Evolutionary conservation across 64 coral and sea anemone genomes (phyloP).

Genomic region (Stichodactyla mertensii): DNA sequence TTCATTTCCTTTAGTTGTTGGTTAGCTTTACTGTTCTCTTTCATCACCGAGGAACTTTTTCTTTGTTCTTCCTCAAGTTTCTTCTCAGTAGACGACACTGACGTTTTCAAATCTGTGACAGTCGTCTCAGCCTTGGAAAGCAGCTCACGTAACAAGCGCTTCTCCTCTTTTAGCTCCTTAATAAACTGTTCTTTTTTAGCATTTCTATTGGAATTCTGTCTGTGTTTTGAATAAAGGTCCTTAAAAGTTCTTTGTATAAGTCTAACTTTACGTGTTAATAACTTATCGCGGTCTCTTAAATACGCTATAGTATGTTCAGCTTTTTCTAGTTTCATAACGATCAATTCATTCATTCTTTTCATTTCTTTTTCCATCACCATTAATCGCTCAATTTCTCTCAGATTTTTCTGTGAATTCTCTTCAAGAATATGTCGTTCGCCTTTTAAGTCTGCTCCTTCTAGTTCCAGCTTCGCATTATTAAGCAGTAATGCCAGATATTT

Average conservation of each 20-base stretch:
- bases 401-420: background rate
- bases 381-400: background rate
- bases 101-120: background rate
- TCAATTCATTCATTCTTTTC: background rate
- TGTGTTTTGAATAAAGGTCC: background rate
- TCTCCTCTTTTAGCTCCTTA: background rate
- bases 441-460: background rate
- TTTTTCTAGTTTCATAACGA: background rate
- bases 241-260: background rate
- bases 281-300: slow-evolving; percentile 3
- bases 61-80: background rate
- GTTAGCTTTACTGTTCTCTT: background rate
- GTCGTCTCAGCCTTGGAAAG: background rate
- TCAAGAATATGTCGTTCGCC: background rate
- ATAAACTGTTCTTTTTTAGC: background rate
- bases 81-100: background rate
- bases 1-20: slow-evolving; percentile 14
- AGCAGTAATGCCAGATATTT: background rate
- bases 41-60: background rate
- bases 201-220: background rate
- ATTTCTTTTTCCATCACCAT: background rate
- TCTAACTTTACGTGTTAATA: slow-evolving; percentile 8
- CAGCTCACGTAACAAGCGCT: background rate
- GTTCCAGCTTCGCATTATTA: background rate
- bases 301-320: background rate